Conservation (phyloP, 2,797 vertebrate genomes). For the Pteronotus mesoamericanus region DNA sequence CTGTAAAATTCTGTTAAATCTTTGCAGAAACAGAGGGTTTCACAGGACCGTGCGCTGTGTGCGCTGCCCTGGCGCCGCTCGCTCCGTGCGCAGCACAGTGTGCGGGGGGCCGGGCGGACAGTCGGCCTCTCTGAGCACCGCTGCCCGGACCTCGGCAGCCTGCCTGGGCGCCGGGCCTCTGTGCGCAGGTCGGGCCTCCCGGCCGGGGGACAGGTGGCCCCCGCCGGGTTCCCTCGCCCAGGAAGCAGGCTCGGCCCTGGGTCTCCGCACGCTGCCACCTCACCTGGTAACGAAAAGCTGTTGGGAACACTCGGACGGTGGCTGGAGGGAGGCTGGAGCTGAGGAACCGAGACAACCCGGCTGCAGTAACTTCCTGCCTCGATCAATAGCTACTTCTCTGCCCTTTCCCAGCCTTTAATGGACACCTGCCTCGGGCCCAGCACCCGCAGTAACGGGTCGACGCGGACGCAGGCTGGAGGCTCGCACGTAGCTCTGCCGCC, state of each 20-base stretch:
- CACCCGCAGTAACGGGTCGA: too few relatives aligned
- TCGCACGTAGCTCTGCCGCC: too few relatives aligned
- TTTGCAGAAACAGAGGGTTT: rapidly evolving
- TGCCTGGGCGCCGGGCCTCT: rapidly evolving
- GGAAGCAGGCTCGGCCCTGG: rapidly evolving
- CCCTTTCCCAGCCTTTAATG: too few relatives aligned
- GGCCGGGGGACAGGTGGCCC: rapidly evolving
- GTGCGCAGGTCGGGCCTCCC: neutral
- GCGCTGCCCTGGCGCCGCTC: rapidly evolving
- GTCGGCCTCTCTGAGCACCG: too few relatives aligned
- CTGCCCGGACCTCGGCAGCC: rapidly evolving
- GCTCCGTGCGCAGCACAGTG: rapidly evolving
- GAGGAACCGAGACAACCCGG: too few relatives aligned
- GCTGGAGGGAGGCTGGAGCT: too few relatives aligned
- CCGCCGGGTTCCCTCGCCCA: neutral
- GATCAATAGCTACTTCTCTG: too few relatives aligned
- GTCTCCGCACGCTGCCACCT: rapidly evolving
- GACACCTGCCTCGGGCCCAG: too few relatives aligned
- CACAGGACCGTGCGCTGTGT: rapidly evolving
- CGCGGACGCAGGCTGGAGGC: too few relatives aligned
- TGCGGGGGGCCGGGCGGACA: rapidly evolving
- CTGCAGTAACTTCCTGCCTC: too few relatives aligned
- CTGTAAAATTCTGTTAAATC: too few relatives aligned
- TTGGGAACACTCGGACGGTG: too few relatives aligned
- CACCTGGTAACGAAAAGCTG: rapidly evolving